Conservation (phyloP, 2,888 invertebrate genomes). For the Phoenoteleia sp. region DNA sequence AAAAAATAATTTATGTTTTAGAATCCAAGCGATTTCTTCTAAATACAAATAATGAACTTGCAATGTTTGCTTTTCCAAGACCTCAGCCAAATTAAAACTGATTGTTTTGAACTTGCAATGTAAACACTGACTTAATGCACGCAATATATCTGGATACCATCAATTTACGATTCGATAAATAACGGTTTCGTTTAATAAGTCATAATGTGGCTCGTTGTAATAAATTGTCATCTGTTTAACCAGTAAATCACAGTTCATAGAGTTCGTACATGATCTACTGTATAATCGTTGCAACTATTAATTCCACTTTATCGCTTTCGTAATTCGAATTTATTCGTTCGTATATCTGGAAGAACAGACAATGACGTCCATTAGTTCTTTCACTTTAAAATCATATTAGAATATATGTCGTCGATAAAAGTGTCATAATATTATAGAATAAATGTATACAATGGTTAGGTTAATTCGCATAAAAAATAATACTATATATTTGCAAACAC, state of each 20-base stretch:
- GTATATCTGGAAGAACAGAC: no score
- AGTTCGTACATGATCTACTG: conserved; percentile 11
- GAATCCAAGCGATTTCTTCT: no score
- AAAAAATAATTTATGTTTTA: no score
- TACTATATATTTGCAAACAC: no score
- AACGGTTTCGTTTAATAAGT: conserved; percentile 19
- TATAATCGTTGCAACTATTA: conserved; percentile 18
- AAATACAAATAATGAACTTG: no score
- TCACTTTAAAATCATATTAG: no score
- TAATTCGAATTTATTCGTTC: conserved; percentile 12
- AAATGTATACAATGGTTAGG: no score
- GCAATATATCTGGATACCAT: conserved; percentile 16
- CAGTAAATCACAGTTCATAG: conserved; percentile 19
- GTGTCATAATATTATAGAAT: no score
- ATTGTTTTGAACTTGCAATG: conserved; percentile 3
- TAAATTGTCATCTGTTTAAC: conserved; percentile 33
- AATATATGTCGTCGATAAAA: no score
- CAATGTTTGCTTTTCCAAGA: neutral
- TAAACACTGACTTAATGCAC: neutral
- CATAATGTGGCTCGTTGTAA: conserved; percentile 24
- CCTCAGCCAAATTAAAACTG: conserved; percentile 6
- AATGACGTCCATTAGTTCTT: no score
- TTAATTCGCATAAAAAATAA: no score
- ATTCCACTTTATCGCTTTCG: neutral
- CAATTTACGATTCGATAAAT: conserved; percentile 35